Percentiles rank a stretch among this genome's conserved stretches.
These are phyloP conservation scores for Oncorhynchus masou DNA, from an alignment of 2,113 vertebrate species.

Conservation along the genomic window DNA sequence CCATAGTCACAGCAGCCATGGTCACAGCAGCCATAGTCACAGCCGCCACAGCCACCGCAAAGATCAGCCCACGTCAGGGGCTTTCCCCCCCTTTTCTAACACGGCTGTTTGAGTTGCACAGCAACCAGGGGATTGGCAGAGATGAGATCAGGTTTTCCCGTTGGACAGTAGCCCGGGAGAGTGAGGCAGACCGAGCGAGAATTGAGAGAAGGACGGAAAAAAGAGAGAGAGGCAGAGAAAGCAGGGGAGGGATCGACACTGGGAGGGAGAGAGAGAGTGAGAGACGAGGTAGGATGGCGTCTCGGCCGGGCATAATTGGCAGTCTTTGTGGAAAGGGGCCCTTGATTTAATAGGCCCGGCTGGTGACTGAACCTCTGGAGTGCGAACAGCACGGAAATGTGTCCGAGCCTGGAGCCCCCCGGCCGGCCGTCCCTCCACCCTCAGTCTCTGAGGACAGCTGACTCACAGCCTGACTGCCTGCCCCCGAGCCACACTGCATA, in stretches of 20 bases:
- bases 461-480: slow-evolving; percentile 64
- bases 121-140: slow-evolving; percentile 53
- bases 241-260: slow-evolving; percentile 38
- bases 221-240: slow-evolving; percentile 53
- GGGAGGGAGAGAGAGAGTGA: background rate
- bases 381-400: slow-evolving; percentile 75
- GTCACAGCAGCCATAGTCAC: slow-evolving; percentile 2
- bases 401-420: slow-evolving; percentile 58
- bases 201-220: slow-evolving; percentile 29
- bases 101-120: slow-evolving; percentile 41
- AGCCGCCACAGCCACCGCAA: slow-evolving; percentile 33
- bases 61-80: slow-evolving; percentile 29
- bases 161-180: slow-evolving; percentile 60
- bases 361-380: slow-evolving; percentile 68
- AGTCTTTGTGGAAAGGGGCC: slow-evolving; percentile 71
- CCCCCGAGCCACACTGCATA: slow-evolving; percentile 56
- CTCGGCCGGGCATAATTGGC: slow-evolving; percentile 67
- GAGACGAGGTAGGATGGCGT: slow-evolving; percentile 55
- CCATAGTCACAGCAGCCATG: no score
- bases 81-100: slow-evolving; percentile 25
- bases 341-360: slow-evolving; percentile 73
- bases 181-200: slow-evolving; percentile 41
- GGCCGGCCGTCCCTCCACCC: slow-evolving; percentile 62
- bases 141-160: slow-evolving; percentile 64
- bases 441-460: slow-evolving; percentile 70